Percentiles rank a stretch among this genome's conserved stretches.
Evolutionary conservation across 2,797 vertebrate species (phyloP).

Genomic region (Channa striata): DNA sequence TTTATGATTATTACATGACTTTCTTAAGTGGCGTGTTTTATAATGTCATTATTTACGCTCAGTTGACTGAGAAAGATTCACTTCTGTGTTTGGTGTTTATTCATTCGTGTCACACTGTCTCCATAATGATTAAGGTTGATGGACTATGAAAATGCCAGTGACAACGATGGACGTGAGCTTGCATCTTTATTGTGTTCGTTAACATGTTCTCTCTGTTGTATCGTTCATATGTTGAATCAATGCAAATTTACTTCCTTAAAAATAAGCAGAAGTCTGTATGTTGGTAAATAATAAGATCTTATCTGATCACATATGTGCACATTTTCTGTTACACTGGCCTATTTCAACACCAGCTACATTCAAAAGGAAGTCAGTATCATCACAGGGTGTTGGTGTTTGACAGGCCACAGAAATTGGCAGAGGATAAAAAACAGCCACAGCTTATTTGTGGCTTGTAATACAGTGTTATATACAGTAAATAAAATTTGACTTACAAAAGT

Average conservation of each 20-base stretch:
- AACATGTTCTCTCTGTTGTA: too few species aligned
- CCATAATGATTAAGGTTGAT: not conserved
- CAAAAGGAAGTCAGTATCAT: not conserved
- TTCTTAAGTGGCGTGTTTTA: too few species aligned
- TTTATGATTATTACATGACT: not conserved
- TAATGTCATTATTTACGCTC: too few species aligned
- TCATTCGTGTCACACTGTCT: not conserved
- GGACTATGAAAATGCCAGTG: not conserved
- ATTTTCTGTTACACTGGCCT: not conserved
- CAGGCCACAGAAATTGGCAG: not conserved
- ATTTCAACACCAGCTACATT: not conserved
- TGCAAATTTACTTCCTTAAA: not conserved
- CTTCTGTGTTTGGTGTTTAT: too few species aligned
- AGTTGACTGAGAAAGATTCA: too few species aligned
- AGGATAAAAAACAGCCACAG: too few species aligned
- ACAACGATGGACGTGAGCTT: not conserved
- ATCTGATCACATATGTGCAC: not conserved
- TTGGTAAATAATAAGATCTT: too few species aligned
- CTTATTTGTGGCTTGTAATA: not conserved
- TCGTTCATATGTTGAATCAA: too few species aligned
- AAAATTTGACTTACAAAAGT: constrained; percentile 6
- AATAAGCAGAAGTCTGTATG: not conserved
- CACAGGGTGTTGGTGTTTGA: not conserved
- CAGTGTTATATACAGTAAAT: not conserved
- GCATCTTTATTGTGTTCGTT: not conserved